Evolutionary conservation across 64 coral and sea anemone species (phyloP), one percentile per base, ranked within the genome.

Genomic region (Acropora yongei): DNA sequence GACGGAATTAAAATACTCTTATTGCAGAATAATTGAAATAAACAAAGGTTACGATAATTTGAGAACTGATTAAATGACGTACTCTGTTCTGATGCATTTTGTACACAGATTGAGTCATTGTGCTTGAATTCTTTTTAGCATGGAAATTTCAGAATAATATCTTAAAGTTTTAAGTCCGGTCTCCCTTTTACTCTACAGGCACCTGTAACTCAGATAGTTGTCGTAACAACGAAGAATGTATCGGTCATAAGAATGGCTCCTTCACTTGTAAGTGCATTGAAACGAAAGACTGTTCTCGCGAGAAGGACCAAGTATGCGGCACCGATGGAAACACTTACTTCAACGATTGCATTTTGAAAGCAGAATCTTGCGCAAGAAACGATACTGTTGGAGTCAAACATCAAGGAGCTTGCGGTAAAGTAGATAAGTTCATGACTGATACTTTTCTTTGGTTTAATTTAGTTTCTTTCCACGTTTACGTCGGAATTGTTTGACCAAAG

Each of bases 251-350:
- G 50, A 57, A 91, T 73, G 88, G 91, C 11, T n/a, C 68, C 45
- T 16, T 74, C 9, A 65, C 41, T 19, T 99, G 88, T 77, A 92
- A 91, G 71, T 99, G 97, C 91, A 86, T 90, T 8, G 83, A 87
- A 55, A 72, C 12, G 14, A 75, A 48, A 0, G 91, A 97, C 83
- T 99, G 97, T 99, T 63, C 94, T 16, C 75, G 87, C 44, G 97
- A 86, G 47, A 92, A 93, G 6, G 73, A 75, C 2, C 94, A 51
- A 47, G 94, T 99, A 5, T 99, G 97, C 49, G 97, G 97, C 0
- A 95, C 76, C 13, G 94, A 95, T 72, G 94, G 85, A 2, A 58
- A 82, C 39, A 88, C 89, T 41, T 91, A 95, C 69, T 42, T 76
- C 9, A 95, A 91, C 39, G 89, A 91, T n/a, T 95, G 94, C 68